Conservation (phyloP, 2,888 invertebrate genomes). For the Caenorhabditis sinica region DNA sequence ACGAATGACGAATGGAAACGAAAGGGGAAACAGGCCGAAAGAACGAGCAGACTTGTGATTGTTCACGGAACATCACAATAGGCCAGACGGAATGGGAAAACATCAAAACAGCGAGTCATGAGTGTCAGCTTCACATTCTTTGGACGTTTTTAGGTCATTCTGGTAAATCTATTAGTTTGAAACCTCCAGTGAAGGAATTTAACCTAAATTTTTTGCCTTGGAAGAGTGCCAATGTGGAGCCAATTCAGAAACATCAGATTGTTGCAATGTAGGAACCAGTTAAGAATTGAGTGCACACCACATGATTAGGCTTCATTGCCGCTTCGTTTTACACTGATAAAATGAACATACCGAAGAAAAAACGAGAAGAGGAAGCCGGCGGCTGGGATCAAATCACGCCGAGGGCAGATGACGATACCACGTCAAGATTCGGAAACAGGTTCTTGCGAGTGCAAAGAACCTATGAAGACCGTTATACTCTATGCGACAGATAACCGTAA, state of each 20-base stretch:
- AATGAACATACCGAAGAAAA: conserved; percentile 15
- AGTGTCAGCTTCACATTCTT: conserved; percentile 15
- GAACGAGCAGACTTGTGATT: conserved; percentile 59
- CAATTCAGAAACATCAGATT: conserved; percentile 20
- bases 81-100: conserved; percentile 37
- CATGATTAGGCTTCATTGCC: conserved; percentile 38
- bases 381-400: conserved; percentile 21
- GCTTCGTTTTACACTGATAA: conserved; percentile 34
- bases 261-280: conserved; percentile 1
- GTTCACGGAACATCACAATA: conserved; percentile 51
- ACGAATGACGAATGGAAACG: conserved; percentile 21
- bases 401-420: conserved; percentile 29
- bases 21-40: conserved; percentile 44
- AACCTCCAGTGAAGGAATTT: not conserved
- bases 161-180: not conserved
- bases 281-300: conserved; percentile 34
- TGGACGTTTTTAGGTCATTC: not conserved
- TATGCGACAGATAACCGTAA: conserved; percentile 17
- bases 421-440: conserved; percentile 38
- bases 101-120: conserved; percentile 18
- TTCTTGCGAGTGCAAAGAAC: conserved; percentile 46
- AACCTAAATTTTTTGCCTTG: conserved; percentile 2
- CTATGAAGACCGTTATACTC: not conserved
- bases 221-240: conserved; percentile 19
- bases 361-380: not conserved